A percentile compares a stretch with the other conserved stretches of the same genome.
Evolutionary conservation across 2,113 vertebrate species (phyloP).

Genomic region (Papio anubis): DNA sequence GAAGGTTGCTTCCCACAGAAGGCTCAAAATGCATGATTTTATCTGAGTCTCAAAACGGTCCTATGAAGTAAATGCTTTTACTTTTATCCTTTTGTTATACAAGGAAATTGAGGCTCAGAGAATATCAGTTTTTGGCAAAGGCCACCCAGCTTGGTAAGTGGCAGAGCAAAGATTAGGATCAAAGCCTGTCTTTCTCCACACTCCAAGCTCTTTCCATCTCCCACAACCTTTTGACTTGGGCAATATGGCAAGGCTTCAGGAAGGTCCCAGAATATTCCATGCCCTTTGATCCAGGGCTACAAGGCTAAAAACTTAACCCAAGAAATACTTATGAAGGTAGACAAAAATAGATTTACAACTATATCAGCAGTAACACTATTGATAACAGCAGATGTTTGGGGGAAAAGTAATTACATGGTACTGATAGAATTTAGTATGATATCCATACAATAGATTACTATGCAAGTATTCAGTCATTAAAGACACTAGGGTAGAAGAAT

Average conservation of each 20-base stretch:
- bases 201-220: not conserved
- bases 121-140: not conserved
- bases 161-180: not conserved
- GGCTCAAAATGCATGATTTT: not conserved
- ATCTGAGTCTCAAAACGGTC: not conserved
- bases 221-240: not conserved
- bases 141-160: not conserved
- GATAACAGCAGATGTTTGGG: not conserved
- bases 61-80: not conserved
- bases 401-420: not conserved
- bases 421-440: not conserved
- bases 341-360: not conserved
- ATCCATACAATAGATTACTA: not conserved
- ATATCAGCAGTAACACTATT: not conserved
- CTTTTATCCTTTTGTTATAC: not conserved
- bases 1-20: not conserved
- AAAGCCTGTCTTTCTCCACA: not conserved
- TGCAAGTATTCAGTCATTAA: not conserved
- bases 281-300: not conserved
- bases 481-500: not conserved
- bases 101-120: not conserved
- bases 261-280: not conserved
- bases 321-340: not conserved
- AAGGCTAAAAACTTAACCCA: not conserved
- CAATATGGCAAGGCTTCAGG: not conserved